These are phyloP conservation scores for Stenchaetothrips biformis DNA, from an alignment of 2,888 invertebrate genomes.

Conservation along the genomic window DNA sequence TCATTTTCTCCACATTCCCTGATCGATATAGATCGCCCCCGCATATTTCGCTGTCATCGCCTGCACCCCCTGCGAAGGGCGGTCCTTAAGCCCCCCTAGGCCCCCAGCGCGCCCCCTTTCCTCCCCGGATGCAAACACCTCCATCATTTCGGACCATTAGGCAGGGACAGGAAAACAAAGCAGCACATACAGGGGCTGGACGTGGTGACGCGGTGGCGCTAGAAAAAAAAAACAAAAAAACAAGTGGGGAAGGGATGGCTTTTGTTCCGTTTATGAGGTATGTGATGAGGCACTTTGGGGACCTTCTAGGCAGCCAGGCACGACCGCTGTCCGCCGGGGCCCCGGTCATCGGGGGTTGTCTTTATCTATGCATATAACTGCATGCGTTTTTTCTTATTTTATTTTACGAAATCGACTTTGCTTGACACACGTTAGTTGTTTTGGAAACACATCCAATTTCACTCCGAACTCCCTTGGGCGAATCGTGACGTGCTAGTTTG, in stretches of 20 bases:
- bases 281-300: too few species aligned
- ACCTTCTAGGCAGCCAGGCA: too few species aligned
- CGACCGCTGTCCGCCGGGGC: too few species aligned
- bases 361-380: too few species aligned
- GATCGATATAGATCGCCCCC: background rate
- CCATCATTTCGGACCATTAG: conserved; percentile 5
- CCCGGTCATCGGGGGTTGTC: too few species aligned
- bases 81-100: background rate
- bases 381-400: too few species aligned
- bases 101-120: background rate
- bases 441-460: too few species aligned
- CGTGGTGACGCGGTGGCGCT: background rate
- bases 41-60: conserved; percentile 1
- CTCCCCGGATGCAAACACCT: background rate
- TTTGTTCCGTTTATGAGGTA: too few species aligned
- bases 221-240: background rate
- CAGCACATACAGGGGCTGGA: background rate
- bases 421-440: too few species aligned
- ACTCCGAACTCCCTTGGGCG: too few species aligned
- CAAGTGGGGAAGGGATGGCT: background rate
- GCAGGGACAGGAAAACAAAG: background rate
- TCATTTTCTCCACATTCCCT: background rate
- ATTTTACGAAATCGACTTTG: too few species aligned
- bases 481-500: too few species aligned
- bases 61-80: background rate